These are phyloP conservation scores for Laticauda laticaudata DNA, from an alignment of 2,113 vertebrate genomes.

Conservation along the genomic window DNA sequence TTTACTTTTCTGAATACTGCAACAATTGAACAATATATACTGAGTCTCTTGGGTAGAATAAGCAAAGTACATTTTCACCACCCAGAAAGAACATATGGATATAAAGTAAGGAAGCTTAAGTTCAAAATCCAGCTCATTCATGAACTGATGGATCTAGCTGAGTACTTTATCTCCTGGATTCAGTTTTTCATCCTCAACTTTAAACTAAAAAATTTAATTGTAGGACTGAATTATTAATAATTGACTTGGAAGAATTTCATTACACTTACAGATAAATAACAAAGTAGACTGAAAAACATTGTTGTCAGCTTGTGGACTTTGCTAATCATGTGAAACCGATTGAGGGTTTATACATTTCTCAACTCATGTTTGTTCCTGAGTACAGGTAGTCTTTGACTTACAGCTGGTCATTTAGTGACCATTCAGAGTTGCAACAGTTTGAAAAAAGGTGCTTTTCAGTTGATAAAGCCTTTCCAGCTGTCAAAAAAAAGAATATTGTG, in stretches of 20 bases:
- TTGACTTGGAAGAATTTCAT: not conserved
- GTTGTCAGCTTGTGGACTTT: not conserved
- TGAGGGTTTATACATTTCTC: not conserved
- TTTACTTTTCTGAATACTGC: conserved; percentile 20
- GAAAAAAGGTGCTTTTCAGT: not conserved
- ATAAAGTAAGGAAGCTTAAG: not conserved
- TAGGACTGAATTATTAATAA: not conserved
- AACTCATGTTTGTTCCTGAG: not conserved
- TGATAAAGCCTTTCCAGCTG: not conserved
- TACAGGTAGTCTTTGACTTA: not conserved
- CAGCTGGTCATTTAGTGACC: not conserved
- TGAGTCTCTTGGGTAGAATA: not conserved
- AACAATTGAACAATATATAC: not conserved
- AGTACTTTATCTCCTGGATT: not conserved
- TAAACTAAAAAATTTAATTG: not conserved
- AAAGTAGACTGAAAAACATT: not conserved
- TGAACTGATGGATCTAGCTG: not conserved
- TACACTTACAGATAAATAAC: not conserved
- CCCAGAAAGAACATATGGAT: not conserved
- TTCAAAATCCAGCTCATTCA: not conserved
- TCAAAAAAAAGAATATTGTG: not conserved
- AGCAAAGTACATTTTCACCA: not conserved
- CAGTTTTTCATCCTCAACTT: not conserved
- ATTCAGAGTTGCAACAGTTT: not conserved
- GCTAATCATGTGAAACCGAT: not conserved